Evolutionary conservation across 2,888 invertebrate species (phyloP), one percentile per base, ranked within the genome.

Genomic region (Ptychoptera contaminata): DNA sequence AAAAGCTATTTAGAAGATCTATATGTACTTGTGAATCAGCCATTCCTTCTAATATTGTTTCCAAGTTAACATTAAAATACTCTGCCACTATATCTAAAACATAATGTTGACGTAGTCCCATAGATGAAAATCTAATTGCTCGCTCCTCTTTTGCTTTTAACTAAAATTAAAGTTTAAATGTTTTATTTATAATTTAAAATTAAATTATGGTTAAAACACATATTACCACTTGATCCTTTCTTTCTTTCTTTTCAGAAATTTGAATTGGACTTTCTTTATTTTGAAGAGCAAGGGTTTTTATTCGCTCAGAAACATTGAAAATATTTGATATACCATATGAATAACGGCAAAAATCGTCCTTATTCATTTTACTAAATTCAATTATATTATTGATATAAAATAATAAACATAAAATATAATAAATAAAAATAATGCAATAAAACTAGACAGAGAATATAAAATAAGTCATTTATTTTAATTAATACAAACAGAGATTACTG

Each of bases 1-100:
- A 70, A 36, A 81, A 69, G 51, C 72, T 75, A 41, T 74, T 73
- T 46, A 84, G 59, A 15, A 74, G 56, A 10, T 76, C 72, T 2
- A 81, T 61, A 53, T 77, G 74, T 44, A 67, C 57, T 46, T 76
- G 74, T 40, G 74, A 72, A 60, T 88, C 88, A 45, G 74, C 70
- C 6, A 82, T 68, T 41, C 82, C 83, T 46, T 83, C 82, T 8
- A 82, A 61, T 47, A 78, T 72, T 49, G 71, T 61, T 43, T 79
- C 76, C 15, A 72, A 70, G 57, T 86, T 85, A 44, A 75, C 66
- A 8, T 79, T 70, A 47, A 79, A 77, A 48, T 84, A 79, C 43
- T 69, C 63, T 8, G 78, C 76, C 29, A 75, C 75, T 57, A 76
- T 72, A 53, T 81, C 80, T 48, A 85, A 62, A 2, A 86, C 62